Evolutionary conservation across 2,113 vertebrate species (phyloP).

Genomic region (Patagioenas fasciata): DNA sequence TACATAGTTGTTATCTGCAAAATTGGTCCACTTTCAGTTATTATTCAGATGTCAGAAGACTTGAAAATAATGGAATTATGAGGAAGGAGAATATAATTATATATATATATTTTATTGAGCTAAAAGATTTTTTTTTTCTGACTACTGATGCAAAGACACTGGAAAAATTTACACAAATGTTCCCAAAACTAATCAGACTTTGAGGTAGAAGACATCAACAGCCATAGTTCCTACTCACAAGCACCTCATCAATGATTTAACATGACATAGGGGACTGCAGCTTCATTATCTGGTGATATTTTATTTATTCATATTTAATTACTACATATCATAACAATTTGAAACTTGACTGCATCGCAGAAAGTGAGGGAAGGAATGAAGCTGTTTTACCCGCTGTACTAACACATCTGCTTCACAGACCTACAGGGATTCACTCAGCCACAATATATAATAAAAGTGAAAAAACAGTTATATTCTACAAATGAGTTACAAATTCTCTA

Average conservation of each 20-base stretch:
- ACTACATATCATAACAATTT: slow-evolving; percentile 27
- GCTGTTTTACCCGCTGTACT: slow-evolving; percentile 2
- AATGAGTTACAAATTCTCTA: slow-evolving; percentile 61
- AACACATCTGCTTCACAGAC: slow-evolving; percentile 71
- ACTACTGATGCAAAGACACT: background rate
- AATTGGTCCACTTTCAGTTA: background rate
- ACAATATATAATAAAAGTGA: slow-evolving; percentile 39
- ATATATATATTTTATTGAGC: background rate
- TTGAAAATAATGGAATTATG: background rate
- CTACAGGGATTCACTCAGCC: slow-evolving; percentile 50
- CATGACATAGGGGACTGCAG: slow-evolving; percentile 16
- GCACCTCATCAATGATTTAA: slow-evolving; percentile 64
- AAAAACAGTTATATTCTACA: slow-evolving; percentile 48
- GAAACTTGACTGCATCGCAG: slow-evolving; percentile 48
- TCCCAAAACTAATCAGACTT: background rate
- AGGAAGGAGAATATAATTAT: background rate
- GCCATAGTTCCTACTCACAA: slow-evolving; percentile 10
- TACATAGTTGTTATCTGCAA: background rate
- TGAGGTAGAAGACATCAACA: background rate
- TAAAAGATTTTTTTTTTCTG: background rate
- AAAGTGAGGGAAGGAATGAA: slow-evolving; percentile 43
- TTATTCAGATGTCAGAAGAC: background rate
- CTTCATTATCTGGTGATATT: slow-evolving; percentile 59
- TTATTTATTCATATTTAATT: slow-evolving; percentile 68
- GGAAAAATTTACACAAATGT: slow-evolving; percentile 8